Evolutionary conservation across 2,113 vertebrate species (phyloP), one percentile per base, ranked within the genome.

Genomic region (Todiramphus chloris): DNA sequence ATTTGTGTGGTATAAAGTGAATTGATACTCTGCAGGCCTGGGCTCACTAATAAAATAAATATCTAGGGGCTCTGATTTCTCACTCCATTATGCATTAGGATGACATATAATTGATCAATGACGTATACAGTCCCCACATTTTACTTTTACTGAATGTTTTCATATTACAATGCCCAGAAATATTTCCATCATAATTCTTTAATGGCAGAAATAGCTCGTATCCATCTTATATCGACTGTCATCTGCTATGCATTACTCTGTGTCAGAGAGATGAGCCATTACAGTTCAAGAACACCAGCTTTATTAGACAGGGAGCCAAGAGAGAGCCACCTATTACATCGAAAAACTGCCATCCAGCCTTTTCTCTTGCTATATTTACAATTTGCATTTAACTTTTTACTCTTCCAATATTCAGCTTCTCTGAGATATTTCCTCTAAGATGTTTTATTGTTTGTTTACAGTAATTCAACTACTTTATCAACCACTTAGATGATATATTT

Each of bases 381-480:
- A 64, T 93, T 83, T 93, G 23, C 82, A 74, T 91, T 67, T 90
- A 73, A 84, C 43, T 72, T 86, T 87, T 84, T 44, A 69, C 8
- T 69, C 21, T 76, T 89, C 66, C 53, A 87, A 62, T 30, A 76
- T 16, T 13, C 60, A 91, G 28, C 44, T 87, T 89, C 64, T 84
- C 30, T 16, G 56, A 94, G 56, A 43, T 72, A 68, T 44, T 66
- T 91, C 53, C 28, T 92, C 43, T 39, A 87, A 90, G 76, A 87
- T 4, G 7, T 44, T 92, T 95, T 91, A 94, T 76, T 78, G 53
- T 64, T 81, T 97, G 51, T 89, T 96, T 95, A 90, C 64, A 75
- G 69, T 39, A 92, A 96, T 90, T 92, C 78, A 86, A 80, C 73
- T 79, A 55, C 53, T 84, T 84, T 82, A 82, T 76, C 92, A 94